phyloP scores from a whole-genome alignment of 2,113 vertebrate species.

The Lepisosteus osseus region DNA sequence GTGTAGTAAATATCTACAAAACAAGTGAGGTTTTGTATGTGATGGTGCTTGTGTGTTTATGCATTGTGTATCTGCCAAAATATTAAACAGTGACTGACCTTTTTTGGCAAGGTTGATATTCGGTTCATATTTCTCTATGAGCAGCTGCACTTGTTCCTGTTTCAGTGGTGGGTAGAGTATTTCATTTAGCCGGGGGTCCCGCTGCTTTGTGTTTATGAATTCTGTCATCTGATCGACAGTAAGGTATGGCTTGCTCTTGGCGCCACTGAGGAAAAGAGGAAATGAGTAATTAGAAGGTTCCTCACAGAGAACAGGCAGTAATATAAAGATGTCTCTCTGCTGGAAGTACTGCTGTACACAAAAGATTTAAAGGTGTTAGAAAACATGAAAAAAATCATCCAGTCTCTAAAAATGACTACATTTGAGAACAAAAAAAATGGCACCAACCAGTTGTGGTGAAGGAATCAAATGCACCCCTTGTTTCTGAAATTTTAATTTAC shows the following conservation, averaged over 20 bases:
- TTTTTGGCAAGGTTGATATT: conserved; percentile 77
- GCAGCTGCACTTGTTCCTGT: conserved; percentile 88
- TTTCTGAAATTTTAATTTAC: too few species aligned
- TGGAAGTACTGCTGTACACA: conserved; percentile 1
- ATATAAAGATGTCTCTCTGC: not conserved
- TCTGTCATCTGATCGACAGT: conserved; percentile 94
- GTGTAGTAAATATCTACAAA: not conserved
- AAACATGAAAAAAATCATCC: not conserved
- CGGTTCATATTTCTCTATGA: conserved; percentile 95
- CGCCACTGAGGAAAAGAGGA: conserved; percentile 68
- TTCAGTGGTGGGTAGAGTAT: conserved; percentile 95
- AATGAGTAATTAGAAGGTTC: not conserved
- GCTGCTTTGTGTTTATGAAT: conserved; percentile 90
- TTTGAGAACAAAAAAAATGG: too few species aligned
- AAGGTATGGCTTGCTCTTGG: conserved; percentile 87
- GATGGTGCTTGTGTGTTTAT: not conserved
- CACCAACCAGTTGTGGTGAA: too few species aligned
- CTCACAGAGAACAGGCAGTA: not conserved
- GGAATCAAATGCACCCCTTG: too few species aligned
- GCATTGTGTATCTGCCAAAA: not conserved
- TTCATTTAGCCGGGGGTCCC: conserved; percentile 93
- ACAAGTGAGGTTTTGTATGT: not conserved
- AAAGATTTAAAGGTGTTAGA: not conserved
- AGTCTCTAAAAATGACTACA: too few species aligned
- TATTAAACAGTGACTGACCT: conserved; percentile 69